Evolutionary conservation across 1,140 invertebrate species (phyloP).

Genomic region (Lasioglossum albipes): DNA sequence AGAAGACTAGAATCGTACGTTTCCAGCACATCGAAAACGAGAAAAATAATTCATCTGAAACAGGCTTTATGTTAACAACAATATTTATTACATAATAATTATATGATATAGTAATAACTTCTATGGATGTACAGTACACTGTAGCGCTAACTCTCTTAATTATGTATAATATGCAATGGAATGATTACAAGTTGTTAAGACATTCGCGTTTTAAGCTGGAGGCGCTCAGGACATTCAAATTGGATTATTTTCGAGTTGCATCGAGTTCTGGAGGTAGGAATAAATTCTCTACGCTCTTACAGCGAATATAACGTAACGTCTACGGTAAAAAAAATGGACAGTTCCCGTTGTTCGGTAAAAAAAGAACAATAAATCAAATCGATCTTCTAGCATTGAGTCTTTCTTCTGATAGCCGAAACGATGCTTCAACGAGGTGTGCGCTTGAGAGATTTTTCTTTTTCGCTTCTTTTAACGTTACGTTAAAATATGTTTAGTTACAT

Average conservation of each 20-base stretch:
- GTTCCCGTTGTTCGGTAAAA: slow-evolving; percentile 11
- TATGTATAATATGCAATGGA: slow-evolving; percentile 75
- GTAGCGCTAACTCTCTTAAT: slow-evolving; percentile 77
- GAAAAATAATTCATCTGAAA: not conserved
- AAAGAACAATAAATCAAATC: slow-evolving; percentile 10
- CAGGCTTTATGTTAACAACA: slow-evolving; percentile 77
- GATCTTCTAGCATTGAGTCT: slow-evolving; percentile 11
- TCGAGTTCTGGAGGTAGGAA: slow-evolving; percentile 25
- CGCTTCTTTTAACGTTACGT: not conserved
- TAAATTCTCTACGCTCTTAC: slow-evolving; percentile 25
- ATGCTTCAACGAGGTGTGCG: slow-evolving; percentile 41
- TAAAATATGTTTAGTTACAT: not conserved
- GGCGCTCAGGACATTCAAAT: slow-evolving; percentile 23
- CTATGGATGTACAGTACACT: slow-evolving; percentile 80
- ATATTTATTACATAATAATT: slow-evolving; percentile 81
- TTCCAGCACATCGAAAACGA: not conserved
- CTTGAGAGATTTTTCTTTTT: slow-evolving; percentile 8
- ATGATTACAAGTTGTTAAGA: slow-evolving; percentile 79
- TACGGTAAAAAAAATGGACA: slow-evolving; percentile 45
- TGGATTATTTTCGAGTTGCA: slow-evolving; percentile 15
- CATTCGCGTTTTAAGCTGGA: slow-evolving; percentile 63
- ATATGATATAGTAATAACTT: slow-evolving; percentile 79
- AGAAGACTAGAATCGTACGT: not conserved
- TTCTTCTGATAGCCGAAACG: slow-evolving; percentile 38
- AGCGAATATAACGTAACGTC: slow-evolving; percentile 33